phyloP scores from a whole-genome alignment of 1,140 invertebrate genomes.

The Conopomorpha cramerella region DNA sequence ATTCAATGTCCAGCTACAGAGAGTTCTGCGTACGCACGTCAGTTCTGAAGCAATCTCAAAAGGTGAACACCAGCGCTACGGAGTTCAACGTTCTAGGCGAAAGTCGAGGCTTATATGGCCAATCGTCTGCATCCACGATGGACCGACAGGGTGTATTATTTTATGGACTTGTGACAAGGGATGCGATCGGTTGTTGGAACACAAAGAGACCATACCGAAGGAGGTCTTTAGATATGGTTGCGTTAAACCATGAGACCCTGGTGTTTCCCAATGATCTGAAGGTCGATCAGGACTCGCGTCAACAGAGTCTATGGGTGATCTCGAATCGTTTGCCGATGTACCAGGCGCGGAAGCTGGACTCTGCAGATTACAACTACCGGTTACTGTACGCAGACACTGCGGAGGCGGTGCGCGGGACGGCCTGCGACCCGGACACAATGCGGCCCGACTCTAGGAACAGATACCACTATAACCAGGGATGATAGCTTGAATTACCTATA shows the following conservation, averaged over 20 bases:
- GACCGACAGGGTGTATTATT: slow-evolving; percentile 75
- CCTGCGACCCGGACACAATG: slow-evolving; percentile 81
- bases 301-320: slow-evolving; percentile 75
- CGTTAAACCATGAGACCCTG: slow-evolving; percentile 62
- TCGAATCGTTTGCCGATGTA: slow-evolving; percentile 76
- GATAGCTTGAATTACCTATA: too few relatives aligned
- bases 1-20: slow-evolving; percentile 77
- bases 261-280: slow-evolving; percentile 81
- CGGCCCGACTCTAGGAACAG: too few relatives aligned
- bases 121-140: slow-evolving; percentile 73
- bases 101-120: slow-evolving; percentile 65
- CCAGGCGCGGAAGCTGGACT: slow-evolving; percentile 64
- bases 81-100: slow-evolving; percentile 68
- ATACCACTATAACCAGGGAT: too few relatives aligned
- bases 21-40: slow-evolving; percentile 75
- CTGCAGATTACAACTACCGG: slow-evolving; percentile 71
- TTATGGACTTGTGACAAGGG: slow-evolving; percentile 74
- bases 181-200: slow-evolving; percentile 81
- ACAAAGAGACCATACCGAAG: slow-evolving; percentile 70
- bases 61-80: slow-evolving; percentile 55
- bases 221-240: slow-evolving; percentile 66
- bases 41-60: slow-evolving; percentile 64
- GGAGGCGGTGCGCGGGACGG: slow-evolving; percentile 65
- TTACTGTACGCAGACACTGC: slow-evolving; percentile 67
- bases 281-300: slow-evolving; percentile 69